Evolutionary conservation across 2,797 vertebrate genomes (phyloP), one percentile per base, ranked within the genome.

Genomic region (Gambusia yucatana): DNA sequence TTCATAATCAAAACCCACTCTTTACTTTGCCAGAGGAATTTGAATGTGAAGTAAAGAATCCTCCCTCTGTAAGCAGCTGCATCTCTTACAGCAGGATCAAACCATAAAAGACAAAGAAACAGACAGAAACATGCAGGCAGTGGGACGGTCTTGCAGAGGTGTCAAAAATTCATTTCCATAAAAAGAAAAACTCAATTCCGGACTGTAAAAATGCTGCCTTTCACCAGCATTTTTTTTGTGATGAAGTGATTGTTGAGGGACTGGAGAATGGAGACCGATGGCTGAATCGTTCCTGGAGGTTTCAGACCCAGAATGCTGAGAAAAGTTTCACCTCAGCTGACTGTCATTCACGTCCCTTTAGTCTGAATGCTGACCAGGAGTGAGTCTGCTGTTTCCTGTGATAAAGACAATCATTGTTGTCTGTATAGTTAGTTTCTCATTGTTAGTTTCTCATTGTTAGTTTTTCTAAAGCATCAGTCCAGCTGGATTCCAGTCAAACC

Each of bases 401-500:
- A 73, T 72, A 41, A 33, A 46, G 11, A 36, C 78, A 82, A 82
- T 70, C n/a, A 46, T 65, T 14, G 50, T 52, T 52, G 50, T 25
- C 20, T 52, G 20, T 0, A 25, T 25, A 25, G 50, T 52, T 25
- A 25, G 50, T 9, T 50, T 50, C 20, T 22, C 17, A 22, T 50
- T 48, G 47, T 48, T 48, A 14, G 50, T 9, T 50, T 50, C 22
- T 22, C 17, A 22, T 50, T 48, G 47, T 48, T 48, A 14, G 65
- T 25, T 43, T 43, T 44, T 70, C 8, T 67, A 41, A 46, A 46
- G 41, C 20, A 14, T 44, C 22, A 69, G 8, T 77, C 59, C 59
- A 63, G 17, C 6, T 39, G 36, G 22, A 22, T 41, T 25, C 72
- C 22, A 86, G 79, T 84, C 82, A 82, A 78, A 79, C 2, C 13